These are phyloP conservation scores for Nansenia antarctica DNA, from an alignment of 2,113 vertebrate species.

Conservation along the genomic window DNA sequence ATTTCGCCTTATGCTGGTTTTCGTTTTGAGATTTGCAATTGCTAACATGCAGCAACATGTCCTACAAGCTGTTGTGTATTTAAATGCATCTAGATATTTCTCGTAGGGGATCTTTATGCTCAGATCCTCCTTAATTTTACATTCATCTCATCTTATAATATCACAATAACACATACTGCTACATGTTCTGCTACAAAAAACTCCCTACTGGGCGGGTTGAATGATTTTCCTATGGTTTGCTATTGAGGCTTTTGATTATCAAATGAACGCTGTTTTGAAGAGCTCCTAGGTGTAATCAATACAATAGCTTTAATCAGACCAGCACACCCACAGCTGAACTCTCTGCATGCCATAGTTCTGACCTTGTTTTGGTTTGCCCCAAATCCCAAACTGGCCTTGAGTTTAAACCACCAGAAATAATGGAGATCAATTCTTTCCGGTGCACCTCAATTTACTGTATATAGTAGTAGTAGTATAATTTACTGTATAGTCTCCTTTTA, in stretches of 20 bases:
- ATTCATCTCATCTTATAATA: neutral
- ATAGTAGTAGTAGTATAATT: too few relatives aligned
- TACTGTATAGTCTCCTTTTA: too few relatives aligned
- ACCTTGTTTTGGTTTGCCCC: neutral
- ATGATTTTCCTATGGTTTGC: neutral
- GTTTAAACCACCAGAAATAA: too few relatives aligned
- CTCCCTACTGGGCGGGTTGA: neutral
- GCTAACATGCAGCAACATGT: neutral
- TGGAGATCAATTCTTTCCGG: too few relatives aligned
- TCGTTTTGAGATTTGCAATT: too few relatives aligned
- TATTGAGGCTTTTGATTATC: neutral
- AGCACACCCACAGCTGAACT: neutral
- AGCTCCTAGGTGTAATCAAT: too few relatives aligned
- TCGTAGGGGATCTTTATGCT: neutral
- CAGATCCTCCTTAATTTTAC: too few relatives aligned
- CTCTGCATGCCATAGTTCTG: neutral
- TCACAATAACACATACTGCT: neutral
- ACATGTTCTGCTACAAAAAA: neutral
- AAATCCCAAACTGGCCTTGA: too few relatives aligned
- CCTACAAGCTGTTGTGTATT: neutral
- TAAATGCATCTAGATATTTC: neutral
- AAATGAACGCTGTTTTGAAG: neutral
- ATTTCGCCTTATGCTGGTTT: neutral
- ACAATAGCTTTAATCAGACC: neutral
- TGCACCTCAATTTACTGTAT: too few relatives aligned